Conservation (phyloP, 92 coral and sea anemone species). For the Phenganax marumi region DNA sequence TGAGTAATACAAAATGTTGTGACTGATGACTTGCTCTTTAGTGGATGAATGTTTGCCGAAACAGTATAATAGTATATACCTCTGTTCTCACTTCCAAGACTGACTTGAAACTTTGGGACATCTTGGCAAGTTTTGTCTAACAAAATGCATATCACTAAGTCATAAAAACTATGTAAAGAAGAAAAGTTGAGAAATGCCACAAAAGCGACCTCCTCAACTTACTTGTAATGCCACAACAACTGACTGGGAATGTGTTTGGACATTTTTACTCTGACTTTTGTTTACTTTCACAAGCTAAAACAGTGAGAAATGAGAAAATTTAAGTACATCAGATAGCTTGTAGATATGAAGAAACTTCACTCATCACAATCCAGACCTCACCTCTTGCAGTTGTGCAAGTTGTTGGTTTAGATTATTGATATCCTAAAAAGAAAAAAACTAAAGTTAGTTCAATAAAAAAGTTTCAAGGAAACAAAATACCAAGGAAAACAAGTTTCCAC, state of each 20-base stretch:
- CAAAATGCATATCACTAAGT: not conserved
- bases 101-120: constrained; percentile 93
- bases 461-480: not conserved
- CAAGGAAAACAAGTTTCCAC: constrained; percentile 33
- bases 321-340: not conserved
- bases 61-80: constrained; percentile 40
- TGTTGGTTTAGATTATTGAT: constrained; percentile 85
- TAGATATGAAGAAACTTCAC: not conserved
- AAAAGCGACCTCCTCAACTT: not conserved
- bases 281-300: constrained; percentile 80
- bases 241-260: constrained; percentile 93
- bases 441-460: not conserved
- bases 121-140: constrained; percentile 90
- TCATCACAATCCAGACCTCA: constrained; percentile 12
- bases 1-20: not conserved
- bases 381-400: constrained; percentile 95
- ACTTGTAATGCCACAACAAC: constrained; percentile 95
- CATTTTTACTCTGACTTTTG: constrained; percentile 79
- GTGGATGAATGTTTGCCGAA: too few species aligned
- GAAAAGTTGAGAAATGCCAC: not conserved
- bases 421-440: constrained; percentile 59
- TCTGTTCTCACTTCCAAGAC: constrained; percentile 96
- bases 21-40: too few species aligned
- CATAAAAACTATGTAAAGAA: not conserved
- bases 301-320: constrained; percentile 2